Base-by-base conservation (phyloP, 1,140 invertebrate genomes). In the Sesamia nonagrioides region DNA sequence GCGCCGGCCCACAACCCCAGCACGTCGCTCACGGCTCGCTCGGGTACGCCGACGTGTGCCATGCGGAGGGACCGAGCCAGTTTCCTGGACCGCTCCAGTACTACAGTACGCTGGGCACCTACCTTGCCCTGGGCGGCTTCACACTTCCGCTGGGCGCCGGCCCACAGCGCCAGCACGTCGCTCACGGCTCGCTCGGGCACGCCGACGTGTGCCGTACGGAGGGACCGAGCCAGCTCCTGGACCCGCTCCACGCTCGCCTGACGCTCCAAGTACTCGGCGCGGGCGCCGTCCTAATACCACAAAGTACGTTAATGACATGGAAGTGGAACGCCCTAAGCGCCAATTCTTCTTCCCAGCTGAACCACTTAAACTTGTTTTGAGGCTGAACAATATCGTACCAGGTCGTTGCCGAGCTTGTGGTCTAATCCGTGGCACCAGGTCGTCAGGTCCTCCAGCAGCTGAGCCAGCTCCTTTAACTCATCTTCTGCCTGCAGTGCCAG, bases 401-500 rank as follows among this genome's bases (percentile, higher is more conserved):
- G 35, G 13, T 58, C 71, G 37, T 11, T 21, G 17, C 11, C 35
- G 4, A 60, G 17, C 37, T 15, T 15, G 8, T 60, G 17, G 17
- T 27, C 37, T 13, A 60, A 11, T 3, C 40, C 35, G 37, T 58
- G 81, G 45, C 91, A 92, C 88, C 88, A 89, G 40, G 76, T 63
- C 54, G 82, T 83, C 61, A 91, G 77, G 61, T 61, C 56, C 40
- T 86, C 88, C 2, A 95, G 82, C 40, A 96, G 84, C 27, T 87
- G 87, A 75, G 93, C 94, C 58, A 96, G 95, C 48, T 96, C 95
- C 48, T 95, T 93, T 6, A 96, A 74, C 60, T 95, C 86, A 81
- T 96, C 96, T 83, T 96, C 96, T 6, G 96, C 96, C 77, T 95
- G 93, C 66, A 96, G 93, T 1, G 96, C 96, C 45, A 96, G 95